These are phyloP conservation scores for Crocodylus rhombifer DNA, from an alignment of 2,797 vertebrate species.

Conservation along the genomic window DNA sequence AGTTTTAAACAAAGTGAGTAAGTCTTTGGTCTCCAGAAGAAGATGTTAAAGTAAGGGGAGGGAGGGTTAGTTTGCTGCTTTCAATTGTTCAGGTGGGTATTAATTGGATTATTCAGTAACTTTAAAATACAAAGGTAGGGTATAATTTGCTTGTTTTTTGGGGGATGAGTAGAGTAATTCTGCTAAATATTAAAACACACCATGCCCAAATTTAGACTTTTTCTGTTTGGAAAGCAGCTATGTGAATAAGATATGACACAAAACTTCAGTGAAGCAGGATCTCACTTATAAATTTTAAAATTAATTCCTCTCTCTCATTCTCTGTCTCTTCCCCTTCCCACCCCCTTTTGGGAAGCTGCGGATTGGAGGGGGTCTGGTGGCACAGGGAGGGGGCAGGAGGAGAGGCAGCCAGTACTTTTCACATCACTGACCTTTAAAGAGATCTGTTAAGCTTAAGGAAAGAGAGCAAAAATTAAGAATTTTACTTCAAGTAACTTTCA, in stretches of 20 bases:
- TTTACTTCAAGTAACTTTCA: conserved; percentile 48
- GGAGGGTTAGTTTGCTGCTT: neutral
- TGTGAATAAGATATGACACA: neutral
- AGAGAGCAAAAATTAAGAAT: neutral
- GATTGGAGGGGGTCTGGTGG: no score
- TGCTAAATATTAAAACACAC: accelerated
- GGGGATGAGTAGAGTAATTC: accelerated
- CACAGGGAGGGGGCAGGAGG: no score
- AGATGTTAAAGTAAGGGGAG: neutral
- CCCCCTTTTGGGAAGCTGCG: no score
- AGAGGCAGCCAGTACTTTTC: neutral
- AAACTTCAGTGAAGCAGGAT: neutral
- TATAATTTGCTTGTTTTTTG: accelerated
- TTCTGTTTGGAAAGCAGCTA: accelerated
- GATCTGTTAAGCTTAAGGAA: neutral
- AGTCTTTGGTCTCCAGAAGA: neutral
- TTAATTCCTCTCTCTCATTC: no score
- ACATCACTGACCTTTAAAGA: conserved; percentile 6
- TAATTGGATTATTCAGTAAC: accelerated
- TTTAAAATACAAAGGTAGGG: accelerated
- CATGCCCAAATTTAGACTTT: accelerated
- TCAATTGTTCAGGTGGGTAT: neutral
- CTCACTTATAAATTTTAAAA: neutral
- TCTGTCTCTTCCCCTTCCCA: no score
- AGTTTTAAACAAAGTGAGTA: conserved; percentile 73